Evolutionary conservation across 1,140 invertebrate genomes (phyloP), one percentile per base, ranked within the genome.

Genomic region (Trinorchestia longiramus): DNA sequence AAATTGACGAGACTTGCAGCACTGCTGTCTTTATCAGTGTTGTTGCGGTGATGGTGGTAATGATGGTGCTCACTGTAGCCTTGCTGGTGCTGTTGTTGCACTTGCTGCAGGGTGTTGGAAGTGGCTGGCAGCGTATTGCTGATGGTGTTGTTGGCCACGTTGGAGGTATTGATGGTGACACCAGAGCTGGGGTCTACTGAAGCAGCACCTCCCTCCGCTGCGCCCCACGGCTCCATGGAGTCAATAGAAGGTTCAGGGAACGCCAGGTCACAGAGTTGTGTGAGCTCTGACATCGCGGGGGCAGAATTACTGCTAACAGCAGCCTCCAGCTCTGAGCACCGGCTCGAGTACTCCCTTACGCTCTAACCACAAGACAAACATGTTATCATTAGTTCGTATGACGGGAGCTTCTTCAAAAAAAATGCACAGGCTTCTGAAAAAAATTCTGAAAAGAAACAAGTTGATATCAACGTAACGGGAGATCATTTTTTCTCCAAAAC

Each of bases 241-340:
- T 87, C 87, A 87, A 41, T 6, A 36, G 87, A 36, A 4, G 87
- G 6, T 8, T 94, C 92, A 45, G 92, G 92, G 95, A 96, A 96
- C 28, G 96, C 96, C 45, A 97, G 95, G 47, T 96, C 96, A 87
- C 96, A 97, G 77, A 96, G 96, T 62, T 96, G 96, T 19, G 96
- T 96, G 87, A 96, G 95, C 96, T 97, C 94, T 96, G 96, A 88
- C 95, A 94, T n/a, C 3, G 92, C 43, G 1, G 92, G 43, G 40
- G 43, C 92, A 44, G 92, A 94, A n/a, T 36, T 43, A 44, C 19
- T 40, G 36, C 44, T 44, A 4, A 94, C 43, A 94, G 92, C 92
- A 17, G 92, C 17, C 92, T 94, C 92, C 43, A 94, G 92, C 43
- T 94, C 43, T 36, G 19, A 23, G 44, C 92, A 94, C 36, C 92